Base-by-base conservation (phyloP, 2,888 invertebrate species). In the Nemotelus nigrinus region DNA sequence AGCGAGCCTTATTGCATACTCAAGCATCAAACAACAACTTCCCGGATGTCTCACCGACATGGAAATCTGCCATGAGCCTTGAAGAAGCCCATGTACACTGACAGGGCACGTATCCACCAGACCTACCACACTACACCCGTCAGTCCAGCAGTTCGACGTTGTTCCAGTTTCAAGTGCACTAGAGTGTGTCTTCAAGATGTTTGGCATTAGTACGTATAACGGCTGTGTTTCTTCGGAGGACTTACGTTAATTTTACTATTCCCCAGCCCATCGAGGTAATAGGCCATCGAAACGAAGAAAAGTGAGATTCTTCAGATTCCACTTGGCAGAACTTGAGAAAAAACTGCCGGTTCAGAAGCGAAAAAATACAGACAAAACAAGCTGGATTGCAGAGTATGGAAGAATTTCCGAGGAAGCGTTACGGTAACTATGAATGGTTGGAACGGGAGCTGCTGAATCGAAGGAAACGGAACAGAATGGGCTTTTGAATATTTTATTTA, bases 1-100 rank as follows among this genome's bases (percentile, higher is more conserved):
- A 65, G 65, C 10, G 65, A 45, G 44, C 65, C 44, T 45, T 65
- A 65, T 44, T 65, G 65, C 65, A 65, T 45, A 65, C 45, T 65
- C 43, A 41, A 65, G 47, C 25, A 47, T 47, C 10, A 65, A 65
- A 65, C 65, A 10, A 47, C 65, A 45, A 45, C 65, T 5, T 43
- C 63, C 39, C 43, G 8, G 25, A 25, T 25, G 25, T 25, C 25
- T 25, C 25, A 25, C 1, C 25, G 25, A 25, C 25, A 25, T 25
- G 25, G 25, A 25, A 25, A 25, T 25, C 25, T 0, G 25, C 25
- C 25, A 25, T 25, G 25, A 25, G 25, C 25, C 25, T 25, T 25
- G 25, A 25, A 25, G 25, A 25, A 25, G 25, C 25, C 25, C 25
- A 25, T 25, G 25, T 25, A 25, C 25, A 25, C 25, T 25, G 25